These are phyloP conservation scores for Theodoxus fluviatilis DNA, from an alignment of 2,888 invertebrate species.

Conservation along the genomic window DNA sequence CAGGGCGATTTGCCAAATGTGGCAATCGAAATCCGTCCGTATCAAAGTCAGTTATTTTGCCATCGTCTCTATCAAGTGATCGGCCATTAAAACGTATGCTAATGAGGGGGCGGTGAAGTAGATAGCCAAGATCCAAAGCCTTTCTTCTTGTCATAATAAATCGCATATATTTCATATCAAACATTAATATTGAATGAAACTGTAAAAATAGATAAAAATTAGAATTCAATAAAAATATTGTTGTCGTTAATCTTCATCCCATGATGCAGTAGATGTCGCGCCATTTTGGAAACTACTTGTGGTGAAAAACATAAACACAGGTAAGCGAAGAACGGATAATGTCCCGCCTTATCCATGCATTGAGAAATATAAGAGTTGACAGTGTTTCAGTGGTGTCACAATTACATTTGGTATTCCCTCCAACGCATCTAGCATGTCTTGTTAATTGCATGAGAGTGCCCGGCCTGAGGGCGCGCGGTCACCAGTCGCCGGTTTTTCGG, in stretches of 20 bases:
- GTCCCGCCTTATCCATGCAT: no score
- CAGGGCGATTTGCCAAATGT: neutral
- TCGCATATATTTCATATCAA: neutral
- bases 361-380: no score
- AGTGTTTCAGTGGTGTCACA: no score
- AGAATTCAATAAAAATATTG: neutral
- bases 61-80: neutral
- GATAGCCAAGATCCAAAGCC: slow-evolving; percentile 12
- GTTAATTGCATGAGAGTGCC: no score
- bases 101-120: slow-evolving; percentile 40
- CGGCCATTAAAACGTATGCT: slow-evolving; percentile 37
- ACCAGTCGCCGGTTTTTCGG: no score
- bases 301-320: no score
- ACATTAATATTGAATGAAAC: neutral
- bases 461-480: no score
- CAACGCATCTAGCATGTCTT: no score
- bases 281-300: slow-evolving; percentile 20
- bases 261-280: slow-evolving; percentile 2
- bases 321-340: no score
- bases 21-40: slow-evolving; percentile 2
- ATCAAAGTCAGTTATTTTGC: neutral
- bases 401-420: no score
- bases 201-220: neutral
- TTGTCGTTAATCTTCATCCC: neutral
- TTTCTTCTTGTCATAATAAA: neutral